These are phyloP conservation scores for Chloropsis hardwickii DNA, from an alignment of 2,113 vertebrate species.

Conservation along the genomic window DNA sequence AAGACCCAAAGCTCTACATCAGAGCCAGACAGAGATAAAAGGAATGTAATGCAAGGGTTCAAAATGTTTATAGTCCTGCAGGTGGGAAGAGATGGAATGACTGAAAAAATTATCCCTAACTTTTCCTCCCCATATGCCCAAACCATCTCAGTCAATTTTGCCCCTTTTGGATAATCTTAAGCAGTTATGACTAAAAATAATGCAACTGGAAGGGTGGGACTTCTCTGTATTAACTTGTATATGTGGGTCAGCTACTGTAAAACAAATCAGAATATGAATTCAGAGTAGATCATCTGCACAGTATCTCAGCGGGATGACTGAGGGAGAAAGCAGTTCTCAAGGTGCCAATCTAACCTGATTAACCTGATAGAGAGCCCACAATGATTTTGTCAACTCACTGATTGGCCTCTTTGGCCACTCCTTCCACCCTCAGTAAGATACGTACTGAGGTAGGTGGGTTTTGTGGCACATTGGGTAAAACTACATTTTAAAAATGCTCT, in stretches of 20 bases:
- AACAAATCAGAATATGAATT: neutral
- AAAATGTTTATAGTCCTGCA: neutral
- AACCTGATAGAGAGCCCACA: neutral
- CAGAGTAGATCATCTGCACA: neutral
- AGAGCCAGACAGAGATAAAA: neutral
- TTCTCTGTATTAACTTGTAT: neutral
- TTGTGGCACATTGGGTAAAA: neutral
- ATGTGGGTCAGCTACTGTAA: neutral
- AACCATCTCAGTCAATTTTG: neutral
- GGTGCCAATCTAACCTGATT: neutral
- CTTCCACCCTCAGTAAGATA: neutral
- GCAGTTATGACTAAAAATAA: neutral
- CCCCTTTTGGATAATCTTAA: neutral
- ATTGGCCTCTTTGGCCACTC: neutral
- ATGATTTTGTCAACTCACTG: neutral
- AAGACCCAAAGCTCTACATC: neutral
- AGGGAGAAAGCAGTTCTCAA: neutral
- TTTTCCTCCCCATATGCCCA: neutral
- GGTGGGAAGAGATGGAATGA: neutral
- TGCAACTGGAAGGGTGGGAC: neutral
- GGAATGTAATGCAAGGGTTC: neutral
- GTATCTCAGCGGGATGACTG: neutral
- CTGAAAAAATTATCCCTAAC: neutral
- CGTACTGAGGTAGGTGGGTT: accelerated
- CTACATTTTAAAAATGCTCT: neutral